Base-by-base conservation (phyloP, 2,797 vertebrate species). In the Poeciliopsis paucimaculata region DNA sequence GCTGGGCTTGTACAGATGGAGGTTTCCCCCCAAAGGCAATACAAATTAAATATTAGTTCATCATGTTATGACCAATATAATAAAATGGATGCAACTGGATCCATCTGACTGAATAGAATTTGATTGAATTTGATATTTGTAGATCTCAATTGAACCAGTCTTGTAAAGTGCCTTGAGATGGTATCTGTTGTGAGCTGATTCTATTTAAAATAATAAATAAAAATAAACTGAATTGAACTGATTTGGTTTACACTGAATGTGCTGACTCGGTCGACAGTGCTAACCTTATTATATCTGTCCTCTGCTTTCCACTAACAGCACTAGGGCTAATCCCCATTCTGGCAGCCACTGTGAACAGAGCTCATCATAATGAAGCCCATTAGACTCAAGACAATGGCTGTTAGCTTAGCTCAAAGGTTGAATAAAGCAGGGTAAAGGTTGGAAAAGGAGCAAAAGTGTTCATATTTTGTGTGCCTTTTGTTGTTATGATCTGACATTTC, bases 331-430 rank as follows among this genome's bases (percentile, higher is more conserved):
- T 93, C 92, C 92, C 77, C 51, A 82, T 88, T 90, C 90, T 91
- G 88, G 88, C 83, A 90, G 89, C 82, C 87, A 83, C 85, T 85
- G 87, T 77, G 88, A 90, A 94, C 86, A 87, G 87, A 92, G 88
- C 90, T 90, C 83, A 85, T 90, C 87, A 93, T 94, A 95, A 94
- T 95, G 90, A 95, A 94, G 90, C 92, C 94, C 87, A 95, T 96
- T 94, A 95, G 92, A 88, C 87, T 92, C 84, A 84, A 94, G 90
- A 95, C 94, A 93, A 95, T 88, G 85, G 85, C 87, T 91, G 87
- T 91, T 91, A 94, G 84, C 71, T 80, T 83, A 89, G 89, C 88
- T 89, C 73, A 88, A 86, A 90, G 83, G 80, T 77, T 71, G 79
- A 88, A 77, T 77, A 82, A 88, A 81, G 72, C 49, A 74, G 72